phyloP scores from a whole-genome alignment of 53 echinoderm and acorn worm genomes.

The Paracentrotus lividus region DNA sequence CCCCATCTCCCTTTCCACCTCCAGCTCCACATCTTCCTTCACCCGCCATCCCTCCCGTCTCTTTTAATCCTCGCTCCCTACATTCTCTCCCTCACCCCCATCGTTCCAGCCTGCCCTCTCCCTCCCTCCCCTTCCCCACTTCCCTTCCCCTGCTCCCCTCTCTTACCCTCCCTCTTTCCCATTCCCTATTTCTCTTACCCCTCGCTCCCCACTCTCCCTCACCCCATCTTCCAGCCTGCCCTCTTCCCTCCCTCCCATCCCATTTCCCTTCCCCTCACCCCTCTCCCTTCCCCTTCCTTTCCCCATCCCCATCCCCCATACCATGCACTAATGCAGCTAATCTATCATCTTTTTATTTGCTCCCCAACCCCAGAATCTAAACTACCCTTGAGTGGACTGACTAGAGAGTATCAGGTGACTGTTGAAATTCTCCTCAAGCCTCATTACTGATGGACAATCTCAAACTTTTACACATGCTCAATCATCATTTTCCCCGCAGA shows the following conservation, averaged over 20 bases:
- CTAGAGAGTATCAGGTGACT: neutral
- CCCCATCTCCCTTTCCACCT: no score
- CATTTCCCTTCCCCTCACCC: neutral
- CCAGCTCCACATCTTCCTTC: no score
- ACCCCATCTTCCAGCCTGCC: no score
- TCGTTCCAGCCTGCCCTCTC: no score
- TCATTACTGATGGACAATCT: conserved; percentile 31
- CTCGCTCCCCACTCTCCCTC: no score
- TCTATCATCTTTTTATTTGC: conserved; percentile 37
- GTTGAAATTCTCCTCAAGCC: neutral
- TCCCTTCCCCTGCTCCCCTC: no score
- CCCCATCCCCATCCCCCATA: neutral
- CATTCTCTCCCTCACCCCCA: no score
- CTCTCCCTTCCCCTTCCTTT: neutral
- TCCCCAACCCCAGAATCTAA: neutral
- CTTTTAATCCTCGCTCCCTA: no score
- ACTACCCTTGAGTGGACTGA: conserved; percentile 24
- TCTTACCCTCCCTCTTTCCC: no score
- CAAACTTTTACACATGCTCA: conserved; percentile 36
- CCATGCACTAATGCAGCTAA: conserved; percentile 26
- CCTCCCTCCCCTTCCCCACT: no score
- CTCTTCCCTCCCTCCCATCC: neutral
- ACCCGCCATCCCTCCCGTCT: no score
- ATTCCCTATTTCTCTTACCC: no score
- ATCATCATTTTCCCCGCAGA: neutral